Evolutionary conservation across 2,888 invertebrate species (phyloP).

Genomic region (Latheticus oryzae): DNA sequence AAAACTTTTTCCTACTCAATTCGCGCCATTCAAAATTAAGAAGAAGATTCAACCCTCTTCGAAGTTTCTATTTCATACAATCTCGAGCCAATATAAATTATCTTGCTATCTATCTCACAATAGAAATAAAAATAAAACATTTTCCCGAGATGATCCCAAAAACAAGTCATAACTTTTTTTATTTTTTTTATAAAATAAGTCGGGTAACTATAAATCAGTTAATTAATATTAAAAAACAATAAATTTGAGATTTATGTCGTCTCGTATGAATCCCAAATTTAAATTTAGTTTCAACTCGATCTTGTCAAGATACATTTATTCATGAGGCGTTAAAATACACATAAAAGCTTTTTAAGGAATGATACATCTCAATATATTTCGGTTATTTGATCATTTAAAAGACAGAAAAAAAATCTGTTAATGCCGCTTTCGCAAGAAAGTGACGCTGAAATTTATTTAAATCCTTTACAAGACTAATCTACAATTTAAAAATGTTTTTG

Average conservation of each 20-base stretch:
- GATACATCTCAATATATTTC: constrained; percentile 23
- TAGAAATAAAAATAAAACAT: constrained; percentile 16
- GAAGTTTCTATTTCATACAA: constrained; percentile 1
- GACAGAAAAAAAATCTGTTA: constrained; percentile 11
- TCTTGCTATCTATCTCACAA: constrained; percentile 12
- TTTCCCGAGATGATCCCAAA: no score
- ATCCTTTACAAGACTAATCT: constrained; percentile 5
- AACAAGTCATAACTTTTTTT: no score
- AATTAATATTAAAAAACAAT: no score
- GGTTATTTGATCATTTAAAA: constrained; percentile 13
- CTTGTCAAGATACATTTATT: constrained; percentile 27
- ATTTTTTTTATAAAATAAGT: no score
- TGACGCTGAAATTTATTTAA: constrained; percentile 1
- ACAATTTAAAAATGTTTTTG: background rate
- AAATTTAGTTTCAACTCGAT: constrained; percentile 27
- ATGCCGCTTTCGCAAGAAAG: background rate
- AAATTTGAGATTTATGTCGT: constrained; percentile 20
- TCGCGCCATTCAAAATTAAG: no score
- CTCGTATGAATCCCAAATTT: constrained; percentile 23
- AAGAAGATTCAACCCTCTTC: no score
- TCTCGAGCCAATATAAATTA: constrained; percentile 17
- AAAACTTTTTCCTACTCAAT: no score
- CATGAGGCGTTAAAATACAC: constrained; percentile 25
- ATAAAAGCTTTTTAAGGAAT: constrained; percentile 33
- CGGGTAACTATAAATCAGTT: no score